These are phyloP conservation scores for Notodonta dromedarius DNA, from an alignment of 2,888 invertebrate genomes.

Conservation along the genomic window DNA sequence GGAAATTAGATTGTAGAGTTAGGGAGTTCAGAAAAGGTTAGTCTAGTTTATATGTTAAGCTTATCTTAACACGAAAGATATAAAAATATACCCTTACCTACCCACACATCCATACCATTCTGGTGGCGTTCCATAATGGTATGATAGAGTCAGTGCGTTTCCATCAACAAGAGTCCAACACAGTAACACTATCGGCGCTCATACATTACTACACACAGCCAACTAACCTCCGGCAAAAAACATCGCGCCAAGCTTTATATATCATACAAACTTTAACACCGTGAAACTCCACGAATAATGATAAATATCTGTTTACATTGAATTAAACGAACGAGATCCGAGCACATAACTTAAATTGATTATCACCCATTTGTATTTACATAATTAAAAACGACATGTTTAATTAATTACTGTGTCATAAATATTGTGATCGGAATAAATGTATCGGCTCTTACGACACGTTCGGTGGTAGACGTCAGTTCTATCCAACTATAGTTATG, in stretches of 20 bases:
- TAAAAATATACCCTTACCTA: conserved; percentile 80
- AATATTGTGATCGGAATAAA: conserved; percentile 73
- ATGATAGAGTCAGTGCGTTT: conserved; percentile 59
- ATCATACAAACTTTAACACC: conserved; percentile 51
- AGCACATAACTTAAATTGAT: conserved; percentile 79
- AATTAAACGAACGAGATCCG: conserved; percentile 73
- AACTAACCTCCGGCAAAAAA: conserved; percentile 53
- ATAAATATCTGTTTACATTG: conserved; percentile 80
- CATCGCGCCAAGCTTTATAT: conserved; percentile 54
- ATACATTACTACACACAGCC: conserved; percentile 55
- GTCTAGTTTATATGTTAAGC: too few relatives aligned
- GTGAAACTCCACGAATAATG: conserved; percentile 72
- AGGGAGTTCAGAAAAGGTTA: too few relatives aligned
- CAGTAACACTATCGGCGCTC: conserved; percentile 51
- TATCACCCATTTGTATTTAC: conserved; percentile 79
- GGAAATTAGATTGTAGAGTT: too few relatives aligned
- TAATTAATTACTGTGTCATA: conserved; percentile 79
- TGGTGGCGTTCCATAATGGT: conserved; percentile 84
- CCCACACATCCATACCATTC: conserved; percentile 85
- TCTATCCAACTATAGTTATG: conserved; percentile 72
- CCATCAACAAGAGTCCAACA: conserved; percentile 57
- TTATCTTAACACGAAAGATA: neutral
- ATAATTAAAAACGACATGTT: conserved; percentile 80
- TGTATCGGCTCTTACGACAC: conserved; percentile 62
- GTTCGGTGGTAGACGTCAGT: conserved; percentile 73